These are phyloP conservation scores for Labeo catla DNA, from an alignment of 2,113 vertebrate species.

Conservation along the genomic window DNA sequence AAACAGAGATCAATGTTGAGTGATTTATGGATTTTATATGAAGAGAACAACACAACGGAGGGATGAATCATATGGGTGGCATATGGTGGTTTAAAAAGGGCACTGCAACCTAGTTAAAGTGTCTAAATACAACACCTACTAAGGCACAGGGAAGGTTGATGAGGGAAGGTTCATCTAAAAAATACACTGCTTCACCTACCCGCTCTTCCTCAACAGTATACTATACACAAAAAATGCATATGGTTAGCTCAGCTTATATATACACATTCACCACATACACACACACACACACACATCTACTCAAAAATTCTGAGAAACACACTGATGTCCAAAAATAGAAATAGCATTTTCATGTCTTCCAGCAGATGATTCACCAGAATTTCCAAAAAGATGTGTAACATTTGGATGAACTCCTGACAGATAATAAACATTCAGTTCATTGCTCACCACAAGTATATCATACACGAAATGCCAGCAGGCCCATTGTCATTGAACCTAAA, in stretches of 20 bases:
- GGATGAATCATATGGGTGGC: background rate
- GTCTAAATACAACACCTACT: background rate
- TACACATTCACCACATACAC: background rate
- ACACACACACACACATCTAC: slow-evolving; percentile 28
- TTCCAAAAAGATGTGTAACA: background rate
- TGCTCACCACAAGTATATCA: background rate
- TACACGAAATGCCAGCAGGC: background rate
- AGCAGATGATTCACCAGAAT: background rate
- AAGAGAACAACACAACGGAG: background rate
- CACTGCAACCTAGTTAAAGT: background rate
- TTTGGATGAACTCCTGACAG: background rate
- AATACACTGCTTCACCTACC: slow-evolving; percentile 68
- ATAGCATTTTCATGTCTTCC: background rate
- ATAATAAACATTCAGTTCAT: background rate
- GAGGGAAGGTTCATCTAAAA: background rate
- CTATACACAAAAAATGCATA: slow-evolving; percentile 59
- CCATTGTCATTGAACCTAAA: background rate
- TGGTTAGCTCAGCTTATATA: slow-evolving; percentile 13
- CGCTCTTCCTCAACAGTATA: slow-evolving; percentile 74
- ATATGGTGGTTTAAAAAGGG: background rate
- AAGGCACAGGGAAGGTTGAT: background rate
- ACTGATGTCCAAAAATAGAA: background rate
- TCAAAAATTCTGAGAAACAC: background rate
- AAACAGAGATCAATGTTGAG: slow-evolving; percentile 41
- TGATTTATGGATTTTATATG: background rate